Evolutionary conservation across 2,888 invertebrate species (phyloP).

Genomic region (Argynnis bischoffii): DNA sequence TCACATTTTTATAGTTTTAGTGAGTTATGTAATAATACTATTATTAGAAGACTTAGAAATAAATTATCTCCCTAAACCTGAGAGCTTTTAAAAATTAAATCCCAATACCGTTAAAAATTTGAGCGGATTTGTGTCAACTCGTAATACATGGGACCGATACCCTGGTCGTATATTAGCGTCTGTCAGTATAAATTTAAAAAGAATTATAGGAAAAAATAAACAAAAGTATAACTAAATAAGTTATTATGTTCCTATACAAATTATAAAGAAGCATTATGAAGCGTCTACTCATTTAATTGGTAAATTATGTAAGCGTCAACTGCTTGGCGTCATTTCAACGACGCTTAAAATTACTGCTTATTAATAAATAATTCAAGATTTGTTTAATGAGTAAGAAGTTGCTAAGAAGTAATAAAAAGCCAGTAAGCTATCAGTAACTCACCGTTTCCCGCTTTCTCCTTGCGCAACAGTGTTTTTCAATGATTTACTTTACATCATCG

Average conservation of each 20-base stretch:
- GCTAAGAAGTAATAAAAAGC: constrained; percentile 34
- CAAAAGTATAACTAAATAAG: constrained; percentile 25
- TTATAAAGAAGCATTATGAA: constrained; percentile 15
- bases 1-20: constrained; percentile 34
- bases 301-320: constrained; percentile 11
- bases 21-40: constrained; percentile 62
- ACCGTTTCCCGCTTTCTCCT: constrained; percentile 69
- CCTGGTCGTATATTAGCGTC: constrained; percentile 35
- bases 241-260: constrained; percentile 19
- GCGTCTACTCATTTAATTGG: too few relatives aligned
- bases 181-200: constrained; percentile 31
- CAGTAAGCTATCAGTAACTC: constrained; percentile 59
- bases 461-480: constrained; percentile 63
- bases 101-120: constrained; percentile 74
- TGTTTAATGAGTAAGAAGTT: constrained; percentile 29
- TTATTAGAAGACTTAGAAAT: constrained; percentile 53
- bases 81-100: constrained; percentile 54
- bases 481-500: constrained; percentile 56
- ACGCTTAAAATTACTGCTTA: constrained; percentile 7
- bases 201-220: constrained; percentile 20
- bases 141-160: constrained; percentile 61
- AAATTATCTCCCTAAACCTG: constrained; percentile 62
- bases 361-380: constrained; percentile 14
- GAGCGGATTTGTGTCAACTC: constrained; percentile 76
- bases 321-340: constrained; percentile 11